Base-by-base conservation (phyloP, 2,888 invertebrate species). In the Cabera pusaria region DNA sequence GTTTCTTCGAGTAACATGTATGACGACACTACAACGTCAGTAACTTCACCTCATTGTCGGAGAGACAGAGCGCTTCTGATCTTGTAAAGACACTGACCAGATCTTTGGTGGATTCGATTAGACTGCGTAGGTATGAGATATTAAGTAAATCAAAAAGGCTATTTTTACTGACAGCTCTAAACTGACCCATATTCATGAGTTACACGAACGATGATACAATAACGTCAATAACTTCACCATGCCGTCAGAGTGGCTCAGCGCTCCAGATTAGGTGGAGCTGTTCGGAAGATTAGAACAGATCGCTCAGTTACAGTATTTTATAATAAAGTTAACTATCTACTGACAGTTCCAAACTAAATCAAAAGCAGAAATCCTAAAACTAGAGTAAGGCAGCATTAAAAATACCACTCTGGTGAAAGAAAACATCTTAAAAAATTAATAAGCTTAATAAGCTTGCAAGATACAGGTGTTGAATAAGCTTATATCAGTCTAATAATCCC, bases 191-290 rank as follows among this genome's bases (percentile, higher is more conserved):
- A 98, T 98, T 77, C 98, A 98, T 75, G 98, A 98, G 78, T 94
- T 98, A 92, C 97, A 98, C 83, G 98, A 98, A 1, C 98, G 98
- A 67, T 90, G 98, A 4, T 98, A 98, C 79, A 97, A 97, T 73
- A 98, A 97, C 77, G 98, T 98, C 59, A 97, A 98, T 70, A 98
- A 98, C 89, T 99, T 99, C 78, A 99, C 99, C 0, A 98, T 98
- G 0, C 90, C 99, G 18, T 98, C 98, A 0, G 97, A 98, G 54
- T 94, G 97, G 50, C 90, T 98, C 56, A 95, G 95, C 23, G 98
- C 98, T 6, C 96, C 97, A 1, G 98, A 98, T 73, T 90, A 99
- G 26, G 98, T 99, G 8, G 98, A 98, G 78, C 92, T 99, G 2
- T 99, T 98, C 66, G 98, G 98, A 1, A 91, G 98, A 61, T 99